phyloP scores from a whole-genome alignment of 2,113 vertebrate species.

The Amazona vittata region DNA sequence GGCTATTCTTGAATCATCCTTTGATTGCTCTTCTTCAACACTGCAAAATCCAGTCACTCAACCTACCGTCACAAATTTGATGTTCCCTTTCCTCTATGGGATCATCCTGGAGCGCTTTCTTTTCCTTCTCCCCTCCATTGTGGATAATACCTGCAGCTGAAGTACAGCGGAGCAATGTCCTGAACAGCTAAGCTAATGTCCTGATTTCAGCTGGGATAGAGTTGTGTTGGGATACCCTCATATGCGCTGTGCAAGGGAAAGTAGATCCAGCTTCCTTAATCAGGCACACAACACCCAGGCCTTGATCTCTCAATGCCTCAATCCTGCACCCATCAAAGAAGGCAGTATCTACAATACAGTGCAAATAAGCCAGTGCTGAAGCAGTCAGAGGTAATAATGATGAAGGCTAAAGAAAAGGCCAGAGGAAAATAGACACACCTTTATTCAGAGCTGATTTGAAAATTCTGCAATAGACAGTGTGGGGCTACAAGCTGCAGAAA shows the following conservation, averaged over 20 bases:
- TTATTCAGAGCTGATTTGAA: neutral
- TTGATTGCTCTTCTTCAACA: neutral
- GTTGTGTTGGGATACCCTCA: neutral
- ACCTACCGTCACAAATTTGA: neutral
- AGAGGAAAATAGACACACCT: neutral
- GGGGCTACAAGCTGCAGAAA: neutral
- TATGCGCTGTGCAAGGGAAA: neutral
- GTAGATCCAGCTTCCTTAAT: neutral
- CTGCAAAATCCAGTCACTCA: neutral
- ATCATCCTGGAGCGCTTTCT: neutral
- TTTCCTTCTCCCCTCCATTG: fast-evolving
- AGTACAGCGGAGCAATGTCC: neutral
- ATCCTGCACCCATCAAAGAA: neutral
- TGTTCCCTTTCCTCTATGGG: neutral
- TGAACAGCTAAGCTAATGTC: neutral
- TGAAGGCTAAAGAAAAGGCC: neutral
- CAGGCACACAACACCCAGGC: neutral
- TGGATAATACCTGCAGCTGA: neutral
- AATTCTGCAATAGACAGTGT: neutral
- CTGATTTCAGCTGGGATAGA: neutral
- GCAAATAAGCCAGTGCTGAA: neutral
- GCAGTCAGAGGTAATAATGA: neutral
- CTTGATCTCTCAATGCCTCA: neutral
- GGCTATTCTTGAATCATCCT: neutral
- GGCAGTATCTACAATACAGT: neutral